Base-by-base conservation (phyloP, 2,888 invertebrate species). In the Tiliacea citrago region DNA sequence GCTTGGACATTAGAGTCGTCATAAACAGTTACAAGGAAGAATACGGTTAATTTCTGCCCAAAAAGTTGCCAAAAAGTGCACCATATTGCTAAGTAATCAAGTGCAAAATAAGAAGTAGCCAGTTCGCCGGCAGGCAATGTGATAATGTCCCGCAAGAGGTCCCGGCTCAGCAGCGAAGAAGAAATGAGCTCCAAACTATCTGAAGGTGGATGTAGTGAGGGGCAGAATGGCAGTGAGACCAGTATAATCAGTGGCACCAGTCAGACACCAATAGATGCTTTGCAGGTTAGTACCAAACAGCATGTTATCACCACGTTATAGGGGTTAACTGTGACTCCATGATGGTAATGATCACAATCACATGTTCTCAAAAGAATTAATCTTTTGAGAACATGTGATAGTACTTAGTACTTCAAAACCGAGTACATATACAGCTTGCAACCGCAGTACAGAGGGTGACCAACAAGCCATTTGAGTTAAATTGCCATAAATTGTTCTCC, bases 101-200 rank as follows among this genome's bases (percentile, higher is more conserved):
- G 80, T 79, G 73, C 57, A 68, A 47, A 58, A 51, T 63, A 68
- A 58, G 47, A 67, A 66, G 42, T 75, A 69, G 29, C 57, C 49
- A 75, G 69, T 73, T 62, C 72, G 86, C 85, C 84, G 86, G 82
- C 81, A 81, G 88, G 83, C 83, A 73, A 95, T 95, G 95, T 93
- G 87, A 95, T 91, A 92, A 96, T 96, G 96, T 96, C 96, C 83
- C 95, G 96, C 53, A 96, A 96, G 90, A 91, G 96, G 77, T 90
- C 92, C 79, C 92, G 95, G 68, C 84, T 89, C 77, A 88, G 84
- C 73, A 88, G 84, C 81, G 93, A 92, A 87, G 93, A 93, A 88
- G 94, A 94, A 88, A 95, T 95, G 95, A 93, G 89, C 85, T 90
- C 92, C n/a, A 93, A 93, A 82, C 78, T 91, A 84, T 75, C 91